Evolutionary conservation across 2,797 vertebrate species (phyloP).

Genomic region (Chelonia mydas): DNA sequence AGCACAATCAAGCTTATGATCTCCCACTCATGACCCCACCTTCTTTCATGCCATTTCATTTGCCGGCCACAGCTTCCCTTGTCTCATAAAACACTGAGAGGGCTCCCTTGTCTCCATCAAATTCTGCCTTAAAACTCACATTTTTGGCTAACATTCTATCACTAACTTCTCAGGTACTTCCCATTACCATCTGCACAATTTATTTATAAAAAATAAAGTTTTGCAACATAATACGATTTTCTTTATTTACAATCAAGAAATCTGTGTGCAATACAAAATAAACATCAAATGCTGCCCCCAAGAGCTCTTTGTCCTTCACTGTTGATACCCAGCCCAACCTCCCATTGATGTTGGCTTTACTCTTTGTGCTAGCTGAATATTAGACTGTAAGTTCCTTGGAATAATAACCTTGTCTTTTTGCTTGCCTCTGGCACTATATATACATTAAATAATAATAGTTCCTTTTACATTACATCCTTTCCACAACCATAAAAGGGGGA

Average conservation of each 20-base stretch:
- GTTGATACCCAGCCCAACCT: too few species aligned
- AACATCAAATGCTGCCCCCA: slow-evolving; percentile 61
- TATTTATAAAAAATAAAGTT: slow-evolving; percentile 71
- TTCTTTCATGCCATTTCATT: not conserved
- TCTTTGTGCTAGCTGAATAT: too few species aligned
- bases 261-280: slow-evolving; percentile 53
- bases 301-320: slow-evolving; percentile 32
- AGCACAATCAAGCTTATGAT: not conserved
- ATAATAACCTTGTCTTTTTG: not conserved
- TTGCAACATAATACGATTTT: too few species aligned
- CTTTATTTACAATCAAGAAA: too few species aligned
- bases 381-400: not conserved
- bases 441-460: not conserved
- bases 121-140: not conserved
- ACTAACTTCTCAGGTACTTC: slow-evolving; percentile 34
- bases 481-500: too few species aligned
- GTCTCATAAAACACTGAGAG: slow-evolving; percentile 23
- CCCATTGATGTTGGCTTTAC: too few species aligned
- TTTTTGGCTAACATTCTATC: slow-evolving; percentile 50
- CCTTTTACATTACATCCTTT: too few species aligned
- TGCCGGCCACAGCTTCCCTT: not conserved
- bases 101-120: slow-evolving; percentile 19
- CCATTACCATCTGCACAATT: slow-evolving; percentile 30
- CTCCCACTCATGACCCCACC: not conserved
- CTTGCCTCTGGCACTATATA: not conserved